A percentile compares a stretch with the other conserved stretches of the same genome.
Evolutionary conservation across 2,888 invertebrate species (phyloP).

Genomic region (Saturnia pavonia): DNA sequence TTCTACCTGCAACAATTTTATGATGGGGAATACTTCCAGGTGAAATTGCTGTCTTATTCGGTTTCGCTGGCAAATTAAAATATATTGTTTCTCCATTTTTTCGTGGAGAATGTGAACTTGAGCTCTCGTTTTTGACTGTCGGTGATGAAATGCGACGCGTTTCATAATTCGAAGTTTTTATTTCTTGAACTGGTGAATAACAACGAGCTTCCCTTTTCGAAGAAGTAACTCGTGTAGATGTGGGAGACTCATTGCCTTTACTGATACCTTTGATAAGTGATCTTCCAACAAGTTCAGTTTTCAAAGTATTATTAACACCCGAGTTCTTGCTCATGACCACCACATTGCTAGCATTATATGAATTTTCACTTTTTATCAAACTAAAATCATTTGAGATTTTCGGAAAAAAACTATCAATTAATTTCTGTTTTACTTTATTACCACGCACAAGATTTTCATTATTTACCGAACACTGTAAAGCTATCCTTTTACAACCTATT

Average conservation of each 20-base stretch:
- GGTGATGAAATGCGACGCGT: constrained; percentile 43
- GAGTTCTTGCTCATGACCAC: constrained; percentile 67
- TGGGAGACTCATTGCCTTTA: constrained; percentile 47
- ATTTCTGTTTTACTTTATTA: constrained; percentile 56
- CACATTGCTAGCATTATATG: constrained; percentile 39
- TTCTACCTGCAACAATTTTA: constrained; percentile 70
- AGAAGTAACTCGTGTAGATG: constrained; percentile 36
- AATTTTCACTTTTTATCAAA: constrained; percentile 33
- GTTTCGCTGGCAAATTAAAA: constrained; percentile 53
- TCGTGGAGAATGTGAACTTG: constrained; percentile 52
- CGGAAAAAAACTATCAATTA: constrained; percentile 56
- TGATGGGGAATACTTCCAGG: constrained; percentile 58
- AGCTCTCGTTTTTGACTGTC: constrained; percentile 36
- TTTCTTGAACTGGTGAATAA: constrained; percentile 42
- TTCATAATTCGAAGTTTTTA: constrained; percentile 48
- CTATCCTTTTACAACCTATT: constrained; percentile 44
- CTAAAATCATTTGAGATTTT: constrained; percentile 44
- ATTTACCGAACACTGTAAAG: constrained; percentile 36
- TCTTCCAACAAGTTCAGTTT: constrained; percentile 49
- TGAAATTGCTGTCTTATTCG: constrained; percentile 45
- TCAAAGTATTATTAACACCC: constrained; percentile 52
- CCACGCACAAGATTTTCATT: constrained; percentile 47
- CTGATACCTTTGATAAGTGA: constrained; percentile 37
- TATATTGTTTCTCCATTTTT: constrained; percentile 56
- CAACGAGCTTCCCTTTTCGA: constrained; percentile 36